Evolutionary conservation across 1,140 invertebrate species (phyloP), one percentile per base, ranked within the genome.

Genomic region (Diabrotica virgifera): DNA sequence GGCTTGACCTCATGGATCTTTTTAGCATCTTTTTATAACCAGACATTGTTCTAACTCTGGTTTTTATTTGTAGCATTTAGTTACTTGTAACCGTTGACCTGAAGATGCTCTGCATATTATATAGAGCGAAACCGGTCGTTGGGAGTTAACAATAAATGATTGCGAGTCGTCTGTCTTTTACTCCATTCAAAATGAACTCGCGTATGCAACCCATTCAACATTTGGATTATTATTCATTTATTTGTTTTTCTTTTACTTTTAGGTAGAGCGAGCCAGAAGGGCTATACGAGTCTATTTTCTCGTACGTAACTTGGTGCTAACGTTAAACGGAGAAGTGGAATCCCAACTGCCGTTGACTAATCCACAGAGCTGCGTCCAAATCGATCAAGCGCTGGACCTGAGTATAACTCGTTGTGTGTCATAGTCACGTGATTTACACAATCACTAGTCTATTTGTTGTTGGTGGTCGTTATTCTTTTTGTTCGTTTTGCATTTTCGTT

Each of bases 201-300:
- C n/a, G n/a, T n/a, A n/a, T n/a, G n/a, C n/a, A n/a, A n/a, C n/a
- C n/a, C n/a, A 46, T 46, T 46, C 11, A 46, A 8, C 11, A 46
- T 46, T 46, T 3, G 10, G 53, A 54, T 24, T 14, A 6, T 55
- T 55, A 55, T 55, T 35, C 6, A 55, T 6, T 55, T 8, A 55
- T 24, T 55, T 14, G 35, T 5, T 24, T 36, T 36, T 55, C 10
- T 8, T 51, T 6, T 59, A 67, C 71, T 71, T 79, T 36, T 66
- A 93, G 90, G 93, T 96, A 66, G 97, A 99, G 81, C 85, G 95
- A 79, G 94, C 95, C 8, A 85, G 96, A 57, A 85, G 93, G 67
- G 93, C 95, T 0, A 98, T 99, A 63, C 85, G 96, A 70, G 93
- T 96, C 3, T 99, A 97, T 76, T 96, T 99, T 76, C 80, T 97